Evolutionary conservation across 1,140 invertebrate species (phyloP).

Genomic region (Drosophila novamexicana): DNA sequence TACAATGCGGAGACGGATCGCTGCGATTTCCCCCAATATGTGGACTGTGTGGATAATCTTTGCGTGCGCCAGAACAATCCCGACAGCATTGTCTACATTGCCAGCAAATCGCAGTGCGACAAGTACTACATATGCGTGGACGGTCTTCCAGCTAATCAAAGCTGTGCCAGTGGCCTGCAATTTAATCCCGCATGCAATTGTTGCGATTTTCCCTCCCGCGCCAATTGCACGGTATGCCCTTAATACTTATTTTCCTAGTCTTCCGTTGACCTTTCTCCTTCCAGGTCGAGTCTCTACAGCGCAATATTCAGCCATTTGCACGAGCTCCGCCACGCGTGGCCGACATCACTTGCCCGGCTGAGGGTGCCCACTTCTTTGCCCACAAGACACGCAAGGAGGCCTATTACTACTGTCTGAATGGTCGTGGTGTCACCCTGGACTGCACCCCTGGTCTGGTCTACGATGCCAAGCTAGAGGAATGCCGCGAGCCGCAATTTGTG

Average conservation of each 20-base stretch:
- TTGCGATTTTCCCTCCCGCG: constrained; percentile 67
- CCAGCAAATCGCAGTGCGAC: constrained; percentile 65
- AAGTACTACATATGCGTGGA: constrained; percentile 73
- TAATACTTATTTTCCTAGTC: background rate
- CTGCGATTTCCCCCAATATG: constrained; percentile 75
- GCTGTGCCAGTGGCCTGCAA: constrained; percentile 63
- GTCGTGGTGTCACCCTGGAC: constrained; percentile 63
- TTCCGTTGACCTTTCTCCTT: background rate
- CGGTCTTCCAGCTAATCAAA: constrained; percentile 52
- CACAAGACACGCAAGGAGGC: constrained; percentile 60
- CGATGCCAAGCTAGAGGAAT: constrained; percentile 55
- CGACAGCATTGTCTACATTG: constrained; percentile 57
- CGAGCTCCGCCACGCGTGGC: constrained; percentile 64
- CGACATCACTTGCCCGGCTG: constrained; percentile 62
- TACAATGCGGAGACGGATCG: constrained; percentile 73
- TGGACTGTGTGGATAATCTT: constrained; percentile 76
- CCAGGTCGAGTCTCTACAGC: constrained; percentile 66
- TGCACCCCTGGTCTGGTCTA: constrained; percentile 75
- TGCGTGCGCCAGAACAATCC: constrained; percentile 64
- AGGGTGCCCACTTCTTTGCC: constrained; percentile 64
- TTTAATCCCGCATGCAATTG: constrained; percentile 51
- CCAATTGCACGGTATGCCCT: constrained; percentile 68
- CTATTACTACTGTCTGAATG: constrained; percentile 75
- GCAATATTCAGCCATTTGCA: constrained; percentile 66
- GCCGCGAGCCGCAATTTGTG: constrained; percentile 49